Percentiles rank a stretch among this genome's conserved stretches.
Evolutionary conservation across 2,888 invertebrate genomes (phyloP).

Genomic region (Sphecodes monilicornis): DNA sequence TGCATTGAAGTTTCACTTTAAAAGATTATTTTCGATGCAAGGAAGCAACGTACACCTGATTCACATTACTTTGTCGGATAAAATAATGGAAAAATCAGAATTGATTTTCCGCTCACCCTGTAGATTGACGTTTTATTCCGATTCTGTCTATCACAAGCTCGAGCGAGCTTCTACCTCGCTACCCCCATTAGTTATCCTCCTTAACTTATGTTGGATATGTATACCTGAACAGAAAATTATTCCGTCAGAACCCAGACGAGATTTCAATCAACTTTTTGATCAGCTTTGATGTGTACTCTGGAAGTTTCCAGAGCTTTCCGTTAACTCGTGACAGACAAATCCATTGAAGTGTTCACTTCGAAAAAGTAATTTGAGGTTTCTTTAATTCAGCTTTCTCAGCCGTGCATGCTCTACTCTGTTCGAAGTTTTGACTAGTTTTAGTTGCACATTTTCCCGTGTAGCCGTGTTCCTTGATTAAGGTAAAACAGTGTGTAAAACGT

Average conservation of each 20-base stretch:
- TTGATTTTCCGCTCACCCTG: background rate
- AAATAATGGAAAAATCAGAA: background rate
- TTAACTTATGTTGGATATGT: conserved; percentile 6
- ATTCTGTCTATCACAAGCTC: background rate
- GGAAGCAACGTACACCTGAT: background rate
- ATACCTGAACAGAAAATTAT: conserved; percentile 38
- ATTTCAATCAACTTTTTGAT: conserved; percentile 42
- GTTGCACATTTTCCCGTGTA: background rate
- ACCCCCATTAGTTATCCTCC: background rate
- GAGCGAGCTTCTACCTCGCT: background rate
- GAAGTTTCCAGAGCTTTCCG: conserved; percentile 7
- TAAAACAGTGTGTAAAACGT: background rate
- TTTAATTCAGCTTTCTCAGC: background rate
- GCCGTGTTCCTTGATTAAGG: background rate
- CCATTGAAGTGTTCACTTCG: background rate
- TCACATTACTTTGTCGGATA: background rate
- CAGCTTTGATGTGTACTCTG: conserved; percentile 1
- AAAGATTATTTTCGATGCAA: too few species aligned
- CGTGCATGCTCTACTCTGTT: background rate
- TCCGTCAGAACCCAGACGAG: conserved; percentile 34
- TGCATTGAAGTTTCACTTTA: too few species aligned
- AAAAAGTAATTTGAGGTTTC: background rate
- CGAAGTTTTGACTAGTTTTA: background rate
- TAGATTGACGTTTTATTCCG: conserved; percentile 3
- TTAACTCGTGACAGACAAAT: conserved; percentile 9